A percentile compares a stretch with the other conserved stretches of the same genome.
Conservation (phyloP, 2,797 vertebrate species). For the Emys orbicularis region DNA sequence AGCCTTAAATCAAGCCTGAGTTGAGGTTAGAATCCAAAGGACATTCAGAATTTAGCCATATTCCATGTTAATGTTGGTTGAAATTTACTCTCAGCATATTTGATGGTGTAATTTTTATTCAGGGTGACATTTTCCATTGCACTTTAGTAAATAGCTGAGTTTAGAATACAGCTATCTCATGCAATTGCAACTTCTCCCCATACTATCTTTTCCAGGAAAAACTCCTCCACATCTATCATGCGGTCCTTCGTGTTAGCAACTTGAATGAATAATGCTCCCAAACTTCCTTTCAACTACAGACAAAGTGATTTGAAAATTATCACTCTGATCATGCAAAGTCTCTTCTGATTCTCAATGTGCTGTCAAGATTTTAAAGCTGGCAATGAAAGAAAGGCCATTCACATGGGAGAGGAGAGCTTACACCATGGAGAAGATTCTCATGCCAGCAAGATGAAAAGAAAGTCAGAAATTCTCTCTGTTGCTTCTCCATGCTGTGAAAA, state of each 20-base stretch:
- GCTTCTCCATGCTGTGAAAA: neutral
- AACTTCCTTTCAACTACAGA: conserved; percentile 16
- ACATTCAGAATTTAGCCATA: neutral
- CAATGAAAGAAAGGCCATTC: conserved; percentile 12
- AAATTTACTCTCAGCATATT: neutral
- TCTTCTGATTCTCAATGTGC: conserved; percentile 47
- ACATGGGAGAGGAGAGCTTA: conserved; percentile 31
- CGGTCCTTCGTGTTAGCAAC: conserved; percentile 56
- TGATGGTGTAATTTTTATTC: conserved; percentile 48
- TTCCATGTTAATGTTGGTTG: neutral
- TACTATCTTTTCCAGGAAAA: conserved; percentile 65
- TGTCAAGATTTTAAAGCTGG: conserved; percentile 18
- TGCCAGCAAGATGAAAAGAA: neutral
- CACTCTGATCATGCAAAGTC: conserved; percentile 54
- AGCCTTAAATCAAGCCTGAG: neutral
- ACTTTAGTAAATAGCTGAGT: conserved; percentile 61
- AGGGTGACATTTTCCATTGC: conserved; percentile 66
- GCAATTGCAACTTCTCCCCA: conserved; percentile 63
- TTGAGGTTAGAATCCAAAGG: conserved; percentile 25
- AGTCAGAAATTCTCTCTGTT: neutral
- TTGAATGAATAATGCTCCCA: conserved; percentile 67
- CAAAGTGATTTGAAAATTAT: conserved; percentile 52
- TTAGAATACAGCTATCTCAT: conserved; percentile 62
- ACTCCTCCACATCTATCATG: conserved; percentile 56
- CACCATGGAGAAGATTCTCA: conserved; percentile 17